Percentiles rank a stretch among this genome's conserved stretches.
These are phyloP conservation scores for Spodoptera littoralis DNA, from an alignment of 2,888 invertebrate genomes.

Conservation along the genomic window DNA sequence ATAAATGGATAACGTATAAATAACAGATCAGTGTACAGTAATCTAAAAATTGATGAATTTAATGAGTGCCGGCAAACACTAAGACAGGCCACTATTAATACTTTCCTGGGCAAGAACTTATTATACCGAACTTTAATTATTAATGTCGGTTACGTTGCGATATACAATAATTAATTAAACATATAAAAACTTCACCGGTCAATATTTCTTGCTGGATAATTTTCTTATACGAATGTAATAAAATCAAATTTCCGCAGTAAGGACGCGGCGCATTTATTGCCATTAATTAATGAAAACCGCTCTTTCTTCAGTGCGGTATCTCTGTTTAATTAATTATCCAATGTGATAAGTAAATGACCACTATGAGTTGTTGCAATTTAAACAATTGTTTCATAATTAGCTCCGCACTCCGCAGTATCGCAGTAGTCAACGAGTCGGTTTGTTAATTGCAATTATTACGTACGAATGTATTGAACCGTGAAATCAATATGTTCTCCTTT, in stretches of 20 bases:
- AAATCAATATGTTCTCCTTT: slow-evolving; percentile 40
- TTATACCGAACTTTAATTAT: too few species aligned
- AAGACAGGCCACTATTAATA: too few species aligned
- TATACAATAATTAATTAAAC: too few species aligned
- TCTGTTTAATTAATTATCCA: not conserved
- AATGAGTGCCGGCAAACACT: too few species aligned
- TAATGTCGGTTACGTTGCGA: too few species aligned
- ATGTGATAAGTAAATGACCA: not conserved
- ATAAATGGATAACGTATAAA: too few species aligned
- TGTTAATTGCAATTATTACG: slow-evolving; percentile 47
- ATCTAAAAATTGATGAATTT: too few species aligned
- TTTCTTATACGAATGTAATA: too few species aligned
- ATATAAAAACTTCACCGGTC: too few species aligned
- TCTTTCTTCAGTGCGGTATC: slow-evolving; percentile 1
- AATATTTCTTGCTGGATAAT: too few species aligned
- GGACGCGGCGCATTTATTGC: not conserved
- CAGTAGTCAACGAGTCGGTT: slow-evolving; percentile 12
- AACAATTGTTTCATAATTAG: slow-evolving; percentile 26
- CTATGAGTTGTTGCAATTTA: slow-evolving; percentile 22
- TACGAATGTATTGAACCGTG: slow-evolving; percentile 42
- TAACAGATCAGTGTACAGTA: too few species aligned
- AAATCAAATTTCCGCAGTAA: not conserved
- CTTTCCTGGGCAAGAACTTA: too few species aligned
- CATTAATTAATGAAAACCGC: slow-evolving; percentile 2
- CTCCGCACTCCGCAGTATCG: slow-evolving; percentile 12